A percentile compares a stretch with the other conserved stretches of the same genome.
phyloP scores from a whole-genome alignment of 2,113 vertebrate species.

The Felis chaus region DNA sequence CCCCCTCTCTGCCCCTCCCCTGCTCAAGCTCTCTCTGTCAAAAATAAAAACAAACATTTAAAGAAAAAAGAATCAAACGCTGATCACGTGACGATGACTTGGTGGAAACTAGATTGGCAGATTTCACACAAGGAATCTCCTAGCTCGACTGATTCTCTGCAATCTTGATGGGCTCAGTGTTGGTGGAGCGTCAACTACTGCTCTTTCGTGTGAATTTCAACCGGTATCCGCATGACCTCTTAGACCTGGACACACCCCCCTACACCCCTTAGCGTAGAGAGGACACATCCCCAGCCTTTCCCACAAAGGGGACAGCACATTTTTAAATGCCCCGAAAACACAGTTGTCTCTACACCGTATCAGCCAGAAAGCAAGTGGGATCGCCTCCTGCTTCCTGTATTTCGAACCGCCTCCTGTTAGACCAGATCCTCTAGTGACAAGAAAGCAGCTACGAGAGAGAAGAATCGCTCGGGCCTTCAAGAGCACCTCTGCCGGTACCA shows the following conservation, averaged over 20 bases:
- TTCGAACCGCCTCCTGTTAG: background rate
- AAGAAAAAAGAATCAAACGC: background rate
- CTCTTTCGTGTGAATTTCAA: background rate
- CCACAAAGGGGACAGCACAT: background rate
- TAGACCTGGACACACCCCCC: fast-evolving
- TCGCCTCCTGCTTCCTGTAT: background rate
- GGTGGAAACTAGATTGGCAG: background rate
- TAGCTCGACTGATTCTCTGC: background rate
- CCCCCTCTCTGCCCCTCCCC: too few relatives aligned
- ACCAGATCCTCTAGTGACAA: background rate
- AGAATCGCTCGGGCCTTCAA: background rate
- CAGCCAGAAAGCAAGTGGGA: background rate
- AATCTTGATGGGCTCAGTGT: background rate
- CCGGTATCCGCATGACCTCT: background rate
- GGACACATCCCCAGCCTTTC: background rate
- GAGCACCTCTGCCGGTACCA: background rate
- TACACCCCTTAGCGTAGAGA: background rate
- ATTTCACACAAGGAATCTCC: background rate
- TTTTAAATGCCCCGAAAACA: background rate
- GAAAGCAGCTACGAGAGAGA: background rate
- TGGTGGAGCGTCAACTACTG: background rate
- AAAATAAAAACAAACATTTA: too few relatives aligned
- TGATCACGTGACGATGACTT: background rate
- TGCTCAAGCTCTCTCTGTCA: too few relatives aligned
- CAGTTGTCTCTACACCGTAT: background rate